Evolutionary conservation across 2,888 invertebrate species (phyloP), one percentile per base, ranked within the genome.

Genomic region (Allolobophora icterica): DNA sequence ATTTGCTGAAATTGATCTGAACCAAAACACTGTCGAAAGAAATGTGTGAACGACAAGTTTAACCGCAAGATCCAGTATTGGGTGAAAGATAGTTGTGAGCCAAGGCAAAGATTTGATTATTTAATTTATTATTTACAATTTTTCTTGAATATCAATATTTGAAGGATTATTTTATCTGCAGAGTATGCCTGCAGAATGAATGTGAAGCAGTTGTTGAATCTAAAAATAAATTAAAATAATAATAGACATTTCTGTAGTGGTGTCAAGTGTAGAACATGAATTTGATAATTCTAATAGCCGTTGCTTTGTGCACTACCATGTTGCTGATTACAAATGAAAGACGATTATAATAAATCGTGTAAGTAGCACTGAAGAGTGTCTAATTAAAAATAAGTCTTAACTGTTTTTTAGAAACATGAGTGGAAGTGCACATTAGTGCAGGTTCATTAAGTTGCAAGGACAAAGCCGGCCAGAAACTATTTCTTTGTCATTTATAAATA

Each of bases 361-460:
- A n/a, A 71, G n/a, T 71, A 71, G n/a, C n/a, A n/a, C n/a, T n/a
- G n/a, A 71, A 71, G 71, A 71, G 71, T n/a, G 71, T 71, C 71
- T n/a, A 11, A 5, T 21, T 52, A 52, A 21, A 52, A 21, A 21
- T 5, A 13, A 19, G 52, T 24, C 21, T 21, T 0, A 71, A 11
- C 1, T 19, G 13, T 4, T 17, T 45, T 4, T 45, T 45, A 17
- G 19, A 45, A 45, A 45, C 19, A 45, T 45, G 45, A 45, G 45
- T 45, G 19, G n/a, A n/a, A 45, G 45, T 13, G 45, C 13, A 45
- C 4, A 38, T 5, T 38, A 5, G 21, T 52, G 52, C 52, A 21
- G 24, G 52, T 24, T 52, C 52, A 24, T 52, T 52, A 52, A 52
- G 52, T 21, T 24, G 8, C 52, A 3, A 52, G 52, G 52, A 52